These are phyloP conservation scores for Rhodeus uyekii DNA, from an alignment of 2,797 vertebrate species.

Conservation along the genomic window DNA sequence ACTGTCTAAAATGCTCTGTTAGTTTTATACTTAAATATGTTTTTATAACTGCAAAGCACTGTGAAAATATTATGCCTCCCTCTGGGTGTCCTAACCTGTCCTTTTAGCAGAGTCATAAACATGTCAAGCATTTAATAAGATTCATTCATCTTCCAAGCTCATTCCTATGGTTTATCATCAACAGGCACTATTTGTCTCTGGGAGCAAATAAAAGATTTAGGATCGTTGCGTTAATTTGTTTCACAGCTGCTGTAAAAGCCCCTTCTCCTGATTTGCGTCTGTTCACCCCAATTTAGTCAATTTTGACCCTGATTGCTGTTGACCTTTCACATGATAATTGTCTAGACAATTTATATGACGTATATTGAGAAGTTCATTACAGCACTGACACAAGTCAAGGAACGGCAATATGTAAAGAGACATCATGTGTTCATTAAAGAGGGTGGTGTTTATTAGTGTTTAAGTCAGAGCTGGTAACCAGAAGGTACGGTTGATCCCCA, in stretches of 20 bases:
- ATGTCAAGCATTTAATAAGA: slow-evolving; percentile 33
- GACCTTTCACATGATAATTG: not conserved
- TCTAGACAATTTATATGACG: not conserved
- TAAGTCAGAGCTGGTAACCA: no score
- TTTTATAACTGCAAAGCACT: slow-evolving; percentile 4
- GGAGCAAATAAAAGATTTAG: slow-evolving; percentile 21
- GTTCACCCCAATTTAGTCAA: not conserved
- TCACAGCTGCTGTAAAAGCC: not conserved
- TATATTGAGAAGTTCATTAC: not conserved
- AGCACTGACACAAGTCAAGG: not conserved
- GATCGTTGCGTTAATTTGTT: slow-evolving; percentile 2
- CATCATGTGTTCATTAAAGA: no score
- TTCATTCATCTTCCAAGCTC: slow-evolving; percentile 11
- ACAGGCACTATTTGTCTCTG: not conserved
- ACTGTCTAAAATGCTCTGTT: not conserved
- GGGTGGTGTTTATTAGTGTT: no score
- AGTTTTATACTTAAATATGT: not conserved
- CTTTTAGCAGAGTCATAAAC: slow-evolving; percentile 35
- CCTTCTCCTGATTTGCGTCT: not conserved
- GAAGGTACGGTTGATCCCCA: no score
- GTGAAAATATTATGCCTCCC: not conserved
- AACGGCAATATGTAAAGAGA: not conserved
- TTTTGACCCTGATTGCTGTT: not conserved
- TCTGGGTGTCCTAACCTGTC: slow-evolving; percentile 16
- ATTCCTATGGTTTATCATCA: slow-evolving; percentile 15